Percentiles rank a stretch among this genome's conserved stretches.
Conservation (phyloP, 2,113 vertebrate species). For the Dipodomys spectabilis region DNA sequence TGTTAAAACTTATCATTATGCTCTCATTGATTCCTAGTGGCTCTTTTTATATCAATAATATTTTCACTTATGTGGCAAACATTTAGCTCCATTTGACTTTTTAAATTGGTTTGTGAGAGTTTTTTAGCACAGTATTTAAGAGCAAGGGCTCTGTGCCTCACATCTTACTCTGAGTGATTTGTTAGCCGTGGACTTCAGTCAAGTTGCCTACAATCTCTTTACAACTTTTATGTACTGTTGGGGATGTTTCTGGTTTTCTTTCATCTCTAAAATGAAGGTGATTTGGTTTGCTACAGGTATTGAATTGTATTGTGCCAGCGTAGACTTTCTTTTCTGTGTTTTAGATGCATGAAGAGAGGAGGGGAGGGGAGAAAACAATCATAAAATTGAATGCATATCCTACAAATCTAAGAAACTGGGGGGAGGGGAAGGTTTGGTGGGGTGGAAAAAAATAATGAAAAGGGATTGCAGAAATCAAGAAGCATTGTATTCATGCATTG, state of each 20-base stretch:
- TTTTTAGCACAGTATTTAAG: conserved; percentile 17
- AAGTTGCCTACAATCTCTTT: neutral
- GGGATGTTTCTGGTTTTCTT: neutral
- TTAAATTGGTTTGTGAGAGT: neutral
- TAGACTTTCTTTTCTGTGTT: neutral
- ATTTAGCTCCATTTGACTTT: conserved; percentile 20
- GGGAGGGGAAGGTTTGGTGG: no score
- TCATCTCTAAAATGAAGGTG: neutral
- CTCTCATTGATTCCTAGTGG: neutral
- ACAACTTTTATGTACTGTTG: neutral
- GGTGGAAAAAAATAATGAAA: no score
- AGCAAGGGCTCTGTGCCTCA: neutral
- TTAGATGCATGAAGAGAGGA: no score
- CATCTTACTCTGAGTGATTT: neutral
- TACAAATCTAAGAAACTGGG: no score
- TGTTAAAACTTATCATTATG: neutral
- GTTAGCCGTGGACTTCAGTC: neutral
- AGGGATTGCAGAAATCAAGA: no score
- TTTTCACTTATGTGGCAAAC: neutral
- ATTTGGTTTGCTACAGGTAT: neutral
- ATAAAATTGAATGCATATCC: no score
- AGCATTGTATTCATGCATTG: no score
- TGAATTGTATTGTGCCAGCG: neutral
- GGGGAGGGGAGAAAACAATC: no score
- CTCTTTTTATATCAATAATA: neutral